Evolutionary conservation across 1,140 invertebrate genomes (phyloP), one percentile per base, ranked within the genome.

Genomic region (Liolophura sinensis): DNA sequence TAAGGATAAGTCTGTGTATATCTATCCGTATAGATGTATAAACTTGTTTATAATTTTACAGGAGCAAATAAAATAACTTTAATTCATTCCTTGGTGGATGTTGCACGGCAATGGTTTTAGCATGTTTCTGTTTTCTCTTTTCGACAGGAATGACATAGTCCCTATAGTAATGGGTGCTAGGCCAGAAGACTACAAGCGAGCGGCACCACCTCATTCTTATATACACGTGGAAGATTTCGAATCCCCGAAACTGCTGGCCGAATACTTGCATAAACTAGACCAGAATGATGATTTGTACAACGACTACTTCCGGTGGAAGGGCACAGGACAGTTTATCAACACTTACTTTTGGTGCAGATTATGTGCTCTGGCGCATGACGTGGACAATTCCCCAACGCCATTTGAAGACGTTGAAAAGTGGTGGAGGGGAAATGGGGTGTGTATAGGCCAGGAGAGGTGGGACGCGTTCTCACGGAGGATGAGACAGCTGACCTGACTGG

Each of bases 181-280:
- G 16, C 80, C 77, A n/a, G 75, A 80, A 24, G 83, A 86, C 66
- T 87, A 87, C 71, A 69, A 71, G 27, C 67, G 74, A 54, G 72
- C 80, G n/a, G 78, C 82, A 0, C 83, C 83, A n/a, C 82, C 92
- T 73, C 90, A 95, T 72, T 96, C 94, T 0, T 93, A 87, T 80
- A 94, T 98, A 47, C 96, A 98, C 84, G 94, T 98, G 3, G 96
- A 98, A 75, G 95, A 98, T 80, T 98, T 98, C 80, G 89, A 90
- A 11, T 92, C 92, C 4, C 92, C 96, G 0, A 90, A 91, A 75
- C 91, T 94, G 73, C 84, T 99, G 24, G 96, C 96, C 5, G 89
- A 91, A 3, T 97, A 96, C 83, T 85, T 98, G 22, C 89, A 90
- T 64, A 88, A 90, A 56, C 64, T 82, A n/a, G 79, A 81, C 65